Percentiles rank a stretch among this genome's conserved stretches.
These are phyloP conservation scores for Geotrupes spiniger DNA, from an alignment of 2,888 invertebrate species.

Conservation along the genomic window DNA sequence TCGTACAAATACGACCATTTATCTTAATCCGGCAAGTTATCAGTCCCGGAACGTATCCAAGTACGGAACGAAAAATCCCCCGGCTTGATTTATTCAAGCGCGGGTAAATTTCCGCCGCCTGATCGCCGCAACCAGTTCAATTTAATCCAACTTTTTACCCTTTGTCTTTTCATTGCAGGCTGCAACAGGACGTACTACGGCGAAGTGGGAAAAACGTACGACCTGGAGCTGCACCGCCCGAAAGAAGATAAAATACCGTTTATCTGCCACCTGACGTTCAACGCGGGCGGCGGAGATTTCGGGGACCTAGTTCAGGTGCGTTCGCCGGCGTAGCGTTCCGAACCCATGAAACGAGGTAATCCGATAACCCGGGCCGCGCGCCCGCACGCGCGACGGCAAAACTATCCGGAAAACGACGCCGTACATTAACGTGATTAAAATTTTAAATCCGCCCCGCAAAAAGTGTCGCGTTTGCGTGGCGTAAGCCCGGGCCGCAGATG, in stretches of 20 bases:
- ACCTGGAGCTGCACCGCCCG: conserved; percentile 80
- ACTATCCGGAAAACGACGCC: no score
- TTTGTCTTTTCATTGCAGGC: conserved; percentile 57
- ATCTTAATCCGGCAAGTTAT: not conserved
- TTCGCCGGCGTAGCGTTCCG: conserved; percentile 1
- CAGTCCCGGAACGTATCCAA: not conserved
- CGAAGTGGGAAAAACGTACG: conserved; percentile 82
- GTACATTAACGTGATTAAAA: no score
- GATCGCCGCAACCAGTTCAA: not conserved
- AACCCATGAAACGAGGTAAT: no score
- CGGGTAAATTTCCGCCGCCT: no score
- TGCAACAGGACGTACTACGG: conserved; percentile 91
- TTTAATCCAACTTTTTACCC: no score
- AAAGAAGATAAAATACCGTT: conserved; percentile 84
- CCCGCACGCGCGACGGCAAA: no score
- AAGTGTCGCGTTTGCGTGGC: no score
- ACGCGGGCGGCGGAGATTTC: conserved; percentile 75
- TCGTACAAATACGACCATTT: not conserved
- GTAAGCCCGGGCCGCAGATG: no score
- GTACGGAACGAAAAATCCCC: no score
- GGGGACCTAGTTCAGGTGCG: conserved; percentile 84
- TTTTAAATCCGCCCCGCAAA: no score
- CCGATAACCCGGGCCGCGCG: no score
- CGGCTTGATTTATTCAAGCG: no score
- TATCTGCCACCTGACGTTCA: conserved; percentile 82